A percentile compares a stretch with the other conserved stretches of the same genome.
Conservation (phyloP, 2,888 invertebrate genomes). For the Sesamia inferens region DNA sequence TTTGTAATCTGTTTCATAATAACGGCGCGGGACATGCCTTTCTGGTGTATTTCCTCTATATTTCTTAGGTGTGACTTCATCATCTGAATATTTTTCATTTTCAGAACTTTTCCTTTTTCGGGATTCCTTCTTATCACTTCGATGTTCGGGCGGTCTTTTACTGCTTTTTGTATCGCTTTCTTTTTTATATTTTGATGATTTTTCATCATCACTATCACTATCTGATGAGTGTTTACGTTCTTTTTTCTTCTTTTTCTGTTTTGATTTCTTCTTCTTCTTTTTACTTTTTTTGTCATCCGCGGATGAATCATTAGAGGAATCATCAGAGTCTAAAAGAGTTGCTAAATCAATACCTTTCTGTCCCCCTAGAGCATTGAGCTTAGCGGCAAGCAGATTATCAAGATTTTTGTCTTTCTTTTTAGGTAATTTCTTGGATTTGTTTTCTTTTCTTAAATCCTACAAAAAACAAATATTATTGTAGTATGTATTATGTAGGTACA, state of each 20-base stretch:
- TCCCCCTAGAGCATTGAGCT: conserved; percentile 91
- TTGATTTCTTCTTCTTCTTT: conserved; percentile 76
- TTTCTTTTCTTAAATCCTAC: conserved; percentile 82
- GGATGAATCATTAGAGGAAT: conserved; percentile 76
- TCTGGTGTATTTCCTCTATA: conserved; percentile 65
- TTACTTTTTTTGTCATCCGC: conserved; percentile 65
- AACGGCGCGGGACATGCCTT: conserved; percentile 48
- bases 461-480: conserved; percentile 51
- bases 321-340: conserved; percentile 80
- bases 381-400: conserved; percentile 92
- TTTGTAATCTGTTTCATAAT: conserved; percentile 63
- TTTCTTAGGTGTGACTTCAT: conserved; percentile 62
- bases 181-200: conserved; percentile 49
- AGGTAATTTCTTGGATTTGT: conserved; percentile 86
- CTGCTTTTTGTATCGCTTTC: conserved; percentile 36
- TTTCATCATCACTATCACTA: conserved; percentile 46
- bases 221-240: conserved; percentile 56
- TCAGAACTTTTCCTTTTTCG: conserved; percentile 67
- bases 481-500: background rate
- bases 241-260: conserved; percentile 73
- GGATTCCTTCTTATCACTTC: conserved; percentile 46
- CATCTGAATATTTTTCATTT: conserved; percentile 48
- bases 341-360: conserved; percentile 79
- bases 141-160: conserved; percentile 33
- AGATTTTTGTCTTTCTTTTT: conserved; percentile 88